These are phyloP conservation scores for Cephus sareptanus DNA, from an alignment of 2,888 invertebrate genomes.

Conservation along the genomic window DNA sequence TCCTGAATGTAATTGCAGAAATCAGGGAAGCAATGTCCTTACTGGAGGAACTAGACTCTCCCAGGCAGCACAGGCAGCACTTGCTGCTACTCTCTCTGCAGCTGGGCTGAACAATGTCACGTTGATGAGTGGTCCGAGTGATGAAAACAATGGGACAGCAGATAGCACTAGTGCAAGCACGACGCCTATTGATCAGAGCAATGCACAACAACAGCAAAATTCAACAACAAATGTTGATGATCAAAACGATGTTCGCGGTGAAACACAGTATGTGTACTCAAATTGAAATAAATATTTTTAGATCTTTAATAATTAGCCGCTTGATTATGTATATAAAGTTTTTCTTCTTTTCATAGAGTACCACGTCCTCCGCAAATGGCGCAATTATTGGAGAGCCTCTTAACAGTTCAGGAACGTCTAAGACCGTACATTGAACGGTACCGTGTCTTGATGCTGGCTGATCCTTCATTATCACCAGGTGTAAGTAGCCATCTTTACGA, in stretches of 20 bases:
- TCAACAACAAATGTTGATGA: neutral
- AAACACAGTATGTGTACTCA: too few relatives aligned
- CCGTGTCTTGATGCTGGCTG: slow-evolving; percentile 72
- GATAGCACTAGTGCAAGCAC: slow-evolving; percentile 10
- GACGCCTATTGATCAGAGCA: neutral
- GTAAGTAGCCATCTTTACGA: slow-evolving; percentile 42
- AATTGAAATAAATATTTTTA: too few relatives aligned
- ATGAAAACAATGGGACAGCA: slow-evolving; percentile 29
- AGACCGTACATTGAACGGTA: slow-evolving; percentile 76
- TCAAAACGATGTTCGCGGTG: too few relatives aligned
- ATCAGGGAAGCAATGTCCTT: neutral
- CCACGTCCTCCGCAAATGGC: slow-evolving; percentile 70
- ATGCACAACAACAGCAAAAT: slow-evolving; percentile 4
- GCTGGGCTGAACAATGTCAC: slow-evolving; percentile 48
- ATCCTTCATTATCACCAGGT: slow-evolving; percentile 68
- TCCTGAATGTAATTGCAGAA: too few relatives aligned
- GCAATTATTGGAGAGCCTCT: slow-evolving; percentile 69
- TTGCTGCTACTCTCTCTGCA: slow-evolving; percentile 61
- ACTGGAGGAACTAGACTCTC: slow-evolving; percentile 36
- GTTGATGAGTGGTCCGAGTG: slow-evolving; percentile 38
- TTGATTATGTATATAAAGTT: too few relatives aligned
- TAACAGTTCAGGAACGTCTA: slow-evolving; percentile 71
- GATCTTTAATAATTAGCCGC: too few relatives aligned
- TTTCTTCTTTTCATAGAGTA: slow-evolving; percentile 29
- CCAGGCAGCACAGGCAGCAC: slow-evolving; percentile 55